Conservation (phyloP, 2,113 vertebrate genomes). For the Potamarius usumacintae region DNA sequence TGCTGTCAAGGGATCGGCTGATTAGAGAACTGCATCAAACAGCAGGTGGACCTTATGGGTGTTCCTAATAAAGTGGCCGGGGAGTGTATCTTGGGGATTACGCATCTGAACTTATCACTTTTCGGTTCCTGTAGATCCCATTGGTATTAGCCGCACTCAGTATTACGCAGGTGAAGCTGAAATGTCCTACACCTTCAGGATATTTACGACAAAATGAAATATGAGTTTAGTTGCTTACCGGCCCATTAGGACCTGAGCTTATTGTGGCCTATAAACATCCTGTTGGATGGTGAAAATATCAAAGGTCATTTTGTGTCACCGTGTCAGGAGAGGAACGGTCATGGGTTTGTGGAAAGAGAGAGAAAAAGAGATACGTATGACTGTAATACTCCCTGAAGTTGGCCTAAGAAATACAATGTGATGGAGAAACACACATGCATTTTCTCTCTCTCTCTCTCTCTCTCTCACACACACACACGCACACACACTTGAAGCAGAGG, state of each 20-base stretch:
- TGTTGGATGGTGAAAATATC: slow-evolving; percentile 33
- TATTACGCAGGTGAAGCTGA: background rate
- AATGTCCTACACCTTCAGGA: background rate
- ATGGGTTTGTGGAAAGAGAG: slow-evolving; percentile 14
- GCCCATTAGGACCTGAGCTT: slow-evolving; percentile 14
- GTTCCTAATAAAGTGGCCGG: too few species aligned
- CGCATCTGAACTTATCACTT: background rate
- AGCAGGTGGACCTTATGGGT: too few species aligned
- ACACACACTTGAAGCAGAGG: background rate
- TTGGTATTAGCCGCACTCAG: background rate
- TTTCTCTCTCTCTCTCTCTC: background rate
- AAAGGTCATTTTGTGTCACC: slow-evolving; percentile 40
- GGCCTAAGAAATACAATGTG: background rate
- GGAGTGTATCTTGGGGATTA: background rate
- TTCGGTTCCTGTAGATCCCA: background rate
- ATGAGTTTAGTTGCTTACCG: slow-evolving; percentile 13
- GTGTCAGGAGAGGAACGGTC: slow-evolving; percentile 25
- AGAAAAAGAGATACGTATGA: background rate
- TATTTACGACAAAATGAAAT: slow-evolving; percentile 15
- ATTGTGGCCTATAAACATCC: slow-evolving; percentile 37
- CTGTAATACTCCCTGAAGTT: slow-evolving; percentile 23
- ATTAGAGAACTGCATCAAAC: too few species aligned
- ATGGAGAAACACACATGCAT: background rate
- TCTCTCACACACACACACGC: background rate
- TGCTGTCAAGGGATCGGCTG: too few species aligned